Conservation (phyloP, 35 echinoderm and acorn worm genomes). For the Eucidaris tribuloides region DNA sequence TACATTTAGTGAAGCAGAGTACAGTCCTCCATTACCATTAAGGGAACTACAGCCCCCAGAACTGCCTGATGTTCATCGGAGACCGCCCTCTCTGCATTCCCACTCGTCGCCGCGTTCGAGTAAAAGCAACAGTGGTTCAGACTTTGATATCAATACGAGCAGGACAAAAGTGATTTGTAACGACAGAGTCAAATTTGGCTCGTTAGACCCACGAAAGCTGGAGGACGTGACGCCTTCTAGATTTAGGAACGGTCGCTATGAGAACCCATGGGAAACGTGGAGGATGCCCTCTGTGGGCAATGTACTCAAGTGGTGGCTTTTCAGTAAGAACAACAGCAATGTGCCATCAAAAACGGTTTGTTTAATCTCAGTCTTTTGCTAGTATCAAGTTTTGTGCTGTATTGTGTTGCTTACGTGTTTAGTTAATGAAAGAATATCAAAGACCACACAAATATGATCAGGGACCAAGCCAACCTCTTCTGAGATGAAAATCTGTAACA, state of each 20-base stretch:
- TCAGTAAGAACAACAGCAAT: slow-evolving; percentile 20
- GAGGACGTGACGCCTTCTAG: slow-evolving; percentile 53
- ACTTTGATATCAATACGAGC: slow-evolving; percentile 58
- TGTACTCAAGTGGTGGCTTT: slow-evolving; percentile 26
- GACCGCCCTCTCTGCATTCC: background rate
- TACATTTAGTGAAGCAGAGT: background rate
- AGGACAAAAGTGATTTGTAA: slow-evolving; percentile 45
- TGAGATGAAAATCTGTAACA: too few relatives aligned
- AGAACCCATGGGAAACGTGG: slow-evolving; percentile 64
- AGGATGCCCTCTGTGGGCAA: slow-evolving; percentile 20
- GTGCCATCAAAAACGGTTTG: slow-evolving; percentile 60
- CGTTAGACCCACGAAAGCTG: slow-evolving; percentile 46
- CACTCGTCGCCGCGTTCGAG: background rate
- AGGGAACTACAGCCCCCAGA: slow-evolving; percentile 5
- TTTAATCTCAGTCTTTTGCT: too few relatives aligned
- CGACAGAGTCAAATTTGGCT: slow-evolving; percentile 41
- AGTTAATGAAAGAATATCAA: too few relatives aligned
- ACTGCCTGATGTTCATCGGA: background rate
- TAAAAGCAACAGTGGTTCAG: slow-evolving; percentile 25
- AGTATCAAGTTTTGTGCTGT: too few relatives aligned
- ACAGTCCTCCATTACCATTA: background rate
- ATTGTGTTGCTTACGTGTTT: too few relatives aligned
- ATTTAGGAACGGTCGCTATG: slow-evolving; percentile 46
- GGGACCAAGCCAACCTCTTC: too few relatives aligned
- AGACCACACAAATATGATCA: too few relatives aligned